Evolutionary conservation across 2,888 invertebrate genomes (phyloP).

Genomic region (Salpingus planirostris): DNA sequence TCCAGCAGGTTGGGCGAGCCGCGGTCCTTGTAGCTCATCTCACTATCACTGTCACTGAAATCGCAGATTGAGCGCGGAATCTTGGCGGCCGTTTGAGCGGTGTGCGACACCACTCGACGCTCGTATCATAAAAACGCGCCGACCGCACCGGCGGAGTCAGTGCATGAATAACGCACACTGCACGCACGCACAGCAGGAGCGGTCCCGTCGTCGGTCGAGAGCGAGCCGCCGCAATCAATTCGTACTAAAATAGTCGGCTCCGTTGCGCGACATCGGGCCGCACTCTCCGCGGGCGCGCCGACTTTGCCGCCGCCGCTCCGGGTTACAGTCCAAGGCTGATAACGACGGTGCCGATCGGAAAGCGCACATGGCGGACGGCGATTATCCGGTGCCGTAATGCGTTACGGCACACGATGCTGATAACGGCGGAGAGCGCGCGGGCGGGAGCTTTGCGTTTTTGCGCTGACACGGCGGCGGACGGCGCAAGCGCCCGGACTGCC

Average conservation of each 20-base stretch:
- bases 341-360: slow-evolving; percentile 27
- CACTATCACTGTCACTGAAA: slow-evolving; percentile 48
- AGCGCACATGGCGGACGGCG: slow-evolving; percentile 32
- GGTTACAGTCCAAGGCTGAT: slow-evolving; percentile 43
- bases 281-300: slow-evolving; percentile 34
- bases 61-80: slow-evolving; percentile 41
- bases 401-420: slow-evolving; percentile 27
- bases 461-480: slow-evolving; percentile 13
- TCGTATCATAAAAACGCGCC: slow-evolving; percentile 20
- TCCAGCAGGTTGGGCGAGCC: slow-evolving; percentile 77
- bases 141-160: slow-evolving; percentile 25
- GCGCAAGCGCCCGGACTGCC: slow-evolving; percentile 20
- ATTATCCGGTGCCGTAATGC: slow-evolving; percentile 28
- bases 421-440: no score
- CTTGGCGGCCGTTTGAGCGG: slow-evolving; percentile 33
- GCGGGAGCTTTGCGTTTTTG: no score
- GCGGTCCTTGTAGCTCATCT: slow-evolving; percentile 86
- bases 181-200: no score
- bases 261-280: slow-evolving; percentile 36
- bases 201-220: no score
- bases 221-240: slow-evolving; percentile 35
- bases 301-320: slow-evolving; percentile 27
- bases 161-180: slow-evolving; percentile 30
- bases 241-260: slow-evolving; percentile 40
- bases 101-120: slow-evolving; percentile 22